Evolutionary conservation across 2,797 vertebrate genomes (phyloP), one percentile per base, ranked within the genome.

Genomic region (Coluber constrictor): DNA sequence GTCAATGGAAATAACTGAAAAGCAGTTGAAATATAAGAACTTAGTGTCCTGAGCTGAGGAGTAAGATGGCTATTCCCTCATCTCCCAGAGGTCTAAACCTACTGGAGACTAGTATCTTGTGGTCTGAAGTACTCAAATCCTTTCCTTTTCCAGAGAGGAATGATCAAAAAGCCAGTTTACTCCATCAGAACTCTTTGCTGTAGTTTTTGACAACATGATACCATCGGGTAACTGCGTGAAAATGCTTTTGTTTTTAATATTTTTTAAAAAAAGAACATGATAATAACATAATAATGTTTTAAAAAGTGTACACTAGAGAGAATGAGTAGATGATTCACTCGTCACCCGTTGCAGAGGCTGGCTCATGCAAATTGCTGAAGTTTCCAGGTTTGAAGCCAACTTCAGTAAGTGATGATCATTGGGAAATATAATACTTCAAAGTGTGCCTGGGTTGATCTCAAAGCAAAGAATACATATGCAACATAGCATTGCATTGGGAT

Each of bases 311-410:
- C 16, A 37, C 66, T 37, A 74, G 15, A n/a, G n/a, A 74, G 66
- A 74, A 32, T 37, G 27, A 66, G 27, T 66, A 88, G 93, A 56
- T 5, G 37, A 87, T 93, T 92, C 90, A 29, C 87, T 94, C 93
- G 56, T 87, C 54, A 74, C 91, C 8, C 87, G 23, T 90, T 91
- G 83, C 0, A 1, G 83, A 94, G 74, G 23, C 70, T 32, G 88
- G 70, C 90, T 94, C 86, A 32, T 79, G 66, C 11, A 61, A 90
- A 43, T 92, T 90, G 55, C 88, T 13, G 93, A 63, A 74, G 51
- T 90, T 88, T 92, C 51, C 13, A 11, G 18, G 74, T 54, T 63
- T 47, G 63, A 95, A 89, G 91, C 92, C 56, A 86, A 55, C 56
- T 94, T 86, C 88, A 93, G 90, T 90, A 43, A 95, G 91, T 15